Conservation (phyloP, 2,888 invertebrate genomes). For the Drosophila kuntzei region DNA sequence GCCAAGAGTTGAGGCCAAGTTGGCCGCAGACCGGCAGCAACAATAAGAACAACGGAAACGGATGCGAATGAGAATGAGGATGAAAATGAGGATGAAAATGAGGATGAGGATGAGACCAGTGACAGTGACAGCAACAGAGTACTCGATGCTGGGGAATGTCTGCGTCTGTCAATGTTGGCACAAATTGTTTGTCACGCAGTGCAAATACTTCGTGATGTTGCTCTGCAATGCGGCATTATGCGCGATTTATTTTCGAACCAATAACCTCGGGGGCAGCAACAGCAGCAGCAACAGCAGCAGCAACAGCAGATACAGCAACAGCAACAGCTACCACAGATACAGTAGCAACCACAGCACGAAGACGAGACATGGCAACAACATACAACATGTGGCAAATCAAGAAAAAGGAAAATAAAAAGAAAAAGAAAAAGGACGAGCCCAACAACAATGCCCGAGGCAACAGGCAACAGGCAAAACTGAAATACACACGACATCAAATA, state of each 20-base stretch:
- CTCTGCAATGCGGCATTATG: conserved; percentile 85
- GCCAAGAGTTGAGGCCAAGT: conserved; percentile 23
- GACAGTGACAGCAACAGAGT: too few species aligned
- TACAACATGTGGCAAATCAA: conserved; percentile 33
- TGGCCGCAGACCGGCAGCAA: conserved; percentile 10
- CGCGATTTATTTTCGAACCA: conserved; percentile 83
- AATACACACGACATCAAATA: conserved; percentile 50
- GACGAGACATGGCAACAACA: conserved; percentile 20
- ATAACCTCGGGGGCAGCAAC: conserved; percentile 45
- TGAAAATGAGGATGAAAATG: conserved; percentile 25
- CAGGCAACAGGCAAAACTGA: conserved; percentile 27
- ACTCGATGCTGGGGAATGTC: conserved; percentile 5
- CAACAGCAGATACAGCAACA: not conserved
- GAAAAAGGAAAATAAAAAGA: conserved; percentile 16
- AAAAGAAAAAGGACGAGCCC: conserved; percentile 34
- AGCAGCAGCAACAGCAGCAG: conserved; percentile 7
- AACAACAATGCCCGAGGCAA: conserved; percentile 24
- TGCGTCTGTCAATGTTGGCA: conserved; percentile 73
- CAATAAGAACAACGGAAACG: conserved; percentile 41
- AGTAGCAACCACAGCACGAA: conserved; percentile 9
- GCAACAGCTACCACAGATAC: not conserved
- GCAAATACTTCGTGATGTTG: conserved; percentile 86
- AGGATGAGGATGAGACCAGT: conserved; percentile 13
- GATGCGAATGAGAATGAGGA: conserved; percentile 31
- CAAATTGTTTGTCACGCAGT: conserved; percentile 86